A percentile compares a stretch with the other conserved stretches of the same genome.
Conservation (phyloP, 2,888 invertebrate genomes). For the Philaethria dido region DNA sequence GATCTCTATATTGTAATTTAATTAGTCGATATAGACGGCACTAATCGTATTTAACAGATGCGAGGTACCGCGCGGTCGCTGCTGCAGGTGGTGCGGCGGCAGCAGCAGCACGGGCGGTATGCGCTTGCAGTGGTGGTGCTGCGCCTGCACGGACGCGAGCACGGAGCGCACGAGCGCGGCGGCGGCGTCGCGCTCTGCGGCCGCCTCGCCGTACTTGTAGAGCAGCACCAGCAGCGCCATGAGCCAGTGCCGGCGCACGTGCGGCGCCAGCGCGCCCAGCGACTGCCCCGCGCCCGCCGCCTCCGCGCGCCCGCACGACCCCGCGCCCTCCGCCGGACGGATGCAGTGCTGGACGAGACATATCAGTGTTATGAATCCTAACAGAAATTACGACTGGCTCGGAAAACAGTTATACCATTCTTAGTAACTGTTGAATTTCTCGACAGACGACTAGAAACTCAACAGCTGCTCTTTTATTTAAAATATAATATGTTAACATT, state of each 20-base stretch:
- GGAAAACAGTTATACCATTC: no score
- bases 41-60: no score
- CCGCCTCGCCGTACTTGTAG: constrained; percentile 82
- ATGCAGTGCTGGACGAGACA: constrained; percentile 58
- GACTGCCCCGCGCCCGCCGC: constrained; percentile 89
- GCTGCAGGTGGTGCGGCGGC: constrained; percentile 84
- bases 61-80: constrained; percentile 62
- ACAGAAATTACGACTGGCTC: no score
- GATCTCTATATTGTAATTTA: no score
- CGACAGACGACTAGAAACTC: no score
- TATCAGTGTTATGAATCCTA: no score
- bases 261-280: constrained; percentile 93
- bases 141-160: constrained; percentile 95
- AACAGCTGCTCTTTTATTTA: no score
- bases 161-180: constrained; percentile 94
- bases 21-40: no score
- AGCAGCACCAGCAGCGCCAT: constrained; percentile 95
- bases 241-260: constrained; percentile 95
- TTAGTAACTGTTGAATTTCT: no score
- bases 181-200: constrained; percentile 85
- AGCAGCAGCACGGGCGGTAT: constrained; percentile 92
- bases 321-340: constrained; percentile 81
- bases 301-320: constrained; percentile 87
- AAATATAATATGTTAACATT: no score
- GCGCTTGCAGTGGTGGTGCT: constrained; percentile 95